Conservation (phyloP, 2,113 vertebrate genomes). For the Caranx ignobilis region DNA sequence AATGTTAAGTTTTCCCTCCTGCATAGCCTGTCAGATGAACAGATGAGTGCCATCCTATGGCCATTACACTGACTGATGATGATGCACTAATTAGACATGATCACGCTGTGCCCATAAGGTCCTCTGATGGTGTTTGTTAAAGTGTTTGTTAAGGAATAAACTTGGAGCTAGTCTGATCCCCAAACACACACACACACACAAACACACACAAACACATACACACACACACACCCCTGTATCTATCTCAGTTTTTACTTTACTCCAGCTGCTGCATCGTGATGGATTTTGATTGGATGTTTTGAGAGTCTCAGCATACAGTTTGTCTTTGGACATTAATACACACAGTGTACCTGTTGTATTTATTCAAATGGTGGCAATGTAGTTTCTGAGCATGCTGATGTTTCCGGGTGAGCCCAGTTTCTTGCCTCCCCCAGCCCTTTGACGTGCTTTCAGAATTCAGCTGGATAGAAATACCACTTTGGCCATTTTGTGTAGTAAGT, state of each 20-base stretch:
- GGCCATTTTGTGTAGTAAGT: slow-evolving; percentile 48
- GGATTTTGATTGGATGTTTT: slow-evolving; percentile 35
- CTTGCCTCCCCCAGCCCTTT: slow-evolving; percentile 42
- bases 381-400: slow-evolving; percentile 64
- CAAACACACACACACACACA: background rate
- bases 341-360: slow-evolving; percentile 61
- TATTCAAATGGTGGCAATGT: slow-evolving; percentile 55
- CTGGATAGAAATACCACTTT: slow-evolving; percentile 43
- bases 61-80: slow-evolving; percentile 4
- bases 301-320: slow-evolving; percentile 15
- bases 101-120: background rate
- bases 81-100: slow-evolving; percentile 21
- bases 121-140: slow-evolving; percentile 26
- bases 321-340: slow-evolving; percentile 39
- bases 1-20: slow-evolving; percentile 28
- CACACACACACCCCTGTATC: no score
- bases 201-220: no score
- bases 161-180: background rate
- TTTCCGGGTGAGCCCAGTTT: slow-evolving; percentile 51
- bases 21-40: slow-evolving; percentile 18
- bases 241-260: no score
- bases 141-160: background rate
- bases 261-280: slow-evolving; percentile 10
- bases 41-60: slow-evolving; percentile 9
- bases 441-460: slow-evolving; percentile 45